Evolutionary conservation across 2,797 vertebrate genomes (phyloP).

Genomic region (Artibeus lituratus): DNA sequence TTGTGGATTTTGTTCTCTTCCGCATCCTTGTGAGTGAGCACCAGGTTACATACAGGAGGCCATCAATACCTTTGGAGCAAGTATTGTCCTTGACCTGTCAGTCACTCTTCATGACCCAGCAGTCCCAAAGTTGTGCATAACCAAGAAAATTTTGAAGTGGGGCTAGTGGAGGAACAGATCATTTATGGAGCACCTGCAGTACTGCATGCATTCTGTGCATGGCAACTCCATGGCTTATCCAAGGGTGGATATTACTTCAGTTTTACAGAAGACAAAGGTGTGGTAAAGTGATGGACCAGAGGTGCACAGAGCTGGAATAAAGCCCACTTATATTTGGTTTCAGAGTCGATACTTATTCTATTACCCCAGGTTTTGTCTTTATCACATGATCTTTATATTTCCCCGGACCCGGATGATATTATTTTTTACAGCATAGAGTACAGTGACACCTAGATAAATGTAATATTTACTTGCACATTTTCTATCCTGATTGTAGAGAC

Average conservation of each 20-base stretch:
- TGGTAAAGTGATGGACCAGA: not conserved
- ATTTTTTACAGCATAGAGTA: not conserved
- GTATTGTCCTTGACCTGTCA: not conserved
- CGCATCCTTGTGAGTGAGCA: not conserved
- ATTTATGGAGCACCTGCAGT: not conserved
- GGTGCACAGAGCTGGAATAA: not conserved
- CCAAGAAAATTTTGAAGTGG: not conserved
- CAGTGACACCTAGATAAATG: not conserved
- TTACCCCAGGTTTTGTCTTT: not conserved
- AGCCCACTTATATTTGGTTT: not conserved
- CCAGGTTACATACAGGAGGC: not conserved
- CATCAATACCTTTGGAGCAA: not conserved
- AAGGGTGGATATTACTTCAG: not conserved
- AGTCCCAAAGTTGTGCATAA: not conserved
- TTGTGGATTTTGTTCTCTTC: not conserved
- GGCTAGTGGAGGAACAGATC: not conserved
- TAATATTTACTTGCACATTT: not conserved
- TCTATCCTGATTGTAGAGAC: not conserved
- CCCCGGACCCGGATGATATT: not conserved
- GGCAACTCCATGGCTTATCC: not conserved
- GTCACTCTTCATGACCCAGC: not conserved
- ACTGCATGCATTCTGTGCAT: not conserved
- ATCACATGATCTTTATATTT: not conserved
- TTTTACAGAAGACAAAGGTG: not conserved
- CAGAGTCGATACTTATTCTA: not conserved